phyloP scores from a whole-genome alignment of 2,113 vertebrate genomes.

The Physeter macrocephalus region DNA sequence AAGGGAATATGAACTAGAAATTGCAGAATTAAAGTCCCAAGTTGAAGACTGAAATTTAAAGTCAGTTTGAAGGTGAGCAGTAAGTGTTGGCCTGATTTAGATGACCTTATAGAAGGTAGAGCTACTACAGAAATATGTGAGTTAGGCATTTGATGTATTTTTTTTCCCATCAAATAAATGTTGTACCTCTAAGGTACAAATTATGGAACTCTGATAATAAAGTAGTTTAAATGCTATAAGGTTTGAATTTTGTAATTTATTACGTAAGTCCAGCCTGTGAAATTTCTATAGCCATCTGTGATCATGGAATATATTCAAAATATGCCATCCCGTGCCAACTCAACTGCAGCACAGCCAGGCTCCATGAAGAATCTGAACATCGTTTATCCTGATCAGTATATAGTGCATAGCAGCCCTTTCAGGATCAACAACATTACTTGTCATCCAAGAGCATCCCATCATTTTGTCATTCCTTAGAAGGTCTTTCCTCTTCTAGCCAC shows the following conservation, averaged over 20 bases:
- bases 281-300: conserved; percentile 9
- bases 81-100: background rate
- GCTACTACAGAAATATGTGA: background rate
- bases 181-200: background rate
- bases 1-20: background rate
- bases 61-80: background rate
- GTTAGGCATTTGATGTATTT: background rate
- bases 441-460: background rate
- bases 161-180: background rate
- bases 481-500: background rate
- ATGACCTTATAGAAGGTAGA: background rate
- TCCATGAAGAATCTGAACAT: background rate
- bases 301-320: conserved; percentile 35
- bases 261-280: conserved; percentile 12
- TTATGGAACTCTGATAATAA: background rate
- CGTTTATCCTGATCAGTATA: background rate
- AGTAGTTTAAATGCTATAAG: background rate
- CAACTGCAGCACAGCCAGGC: background rate
- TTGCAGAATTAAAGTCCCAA: background rate
- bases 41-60: background rate
- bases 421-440: background rate
- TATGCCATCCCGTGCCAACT: background rate
- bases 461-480: background rate
- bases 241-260: conserved; percentile 2
- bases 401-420: background rate